These are phyloP conservation scores for Ictalurus furcatus DNA, from an alignment of 2,113 vertebrate species.

Conservation along the genomic window DNA sequence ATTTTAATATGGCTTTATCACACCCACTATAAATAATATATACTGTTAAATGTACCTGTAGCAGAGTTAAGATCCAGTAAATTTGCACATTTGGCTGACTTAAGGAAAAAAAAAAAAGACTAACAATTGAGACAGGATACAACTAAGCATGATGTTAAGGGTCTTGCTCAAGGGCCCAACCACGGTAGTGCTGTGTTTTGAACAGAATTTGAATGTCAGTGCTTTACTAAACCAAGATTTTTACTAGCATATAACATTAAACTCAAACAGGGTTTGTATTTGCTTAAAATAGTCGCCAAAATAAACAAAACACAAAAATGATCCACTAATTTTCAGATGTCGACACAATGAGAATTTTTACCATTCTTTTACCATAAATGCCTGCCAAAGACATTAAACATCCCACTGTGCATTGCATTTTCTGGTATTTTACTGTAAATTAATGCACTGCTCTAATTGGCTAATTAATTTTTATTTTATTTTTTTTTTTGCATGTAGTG, in stretches of 20 bases:
- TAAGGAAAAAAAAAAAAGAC: too few relatives aligned
- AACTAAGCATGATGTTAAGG: too few relatives aligned
- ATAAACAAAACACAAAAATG: background rate
- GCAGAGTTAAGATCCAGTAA: too few relatives aligned
- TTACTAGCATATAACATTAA: background rate
- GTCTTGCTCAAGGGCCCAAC: too few relatives aligned
- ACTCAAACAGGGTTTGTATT: background rate
- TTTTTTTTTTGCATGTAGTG: background rate
- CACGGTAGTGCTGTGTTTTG: background rate
- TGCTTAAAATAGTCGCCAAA: background rate
- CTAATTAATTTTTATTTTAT: background rate
- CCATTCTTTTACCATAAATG: background rate
- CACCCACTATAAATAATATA: too few relatives aligned
- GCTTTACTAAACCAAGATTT: background rate
- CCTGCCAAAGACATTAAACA: background rate
- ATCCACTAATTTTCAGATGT: background rate
- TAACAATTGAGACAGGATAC: too few relatives aligned
- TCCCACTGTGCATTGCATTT: background rate
- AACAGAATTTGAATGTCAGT: background rate
- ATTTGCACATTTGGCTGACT: too few relatives aligned
- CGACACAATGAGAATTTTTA: background rate
- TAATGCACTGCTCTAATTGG: background rate
- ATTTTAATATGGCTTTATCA: too few relatives aligned
- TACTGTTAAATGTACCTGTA: too few relatives aligned
- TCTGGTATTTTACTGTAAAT: background rate